Conservation (phyloP, 2,797 vertebrate species). For the Lithobates pipiens region DNA sequence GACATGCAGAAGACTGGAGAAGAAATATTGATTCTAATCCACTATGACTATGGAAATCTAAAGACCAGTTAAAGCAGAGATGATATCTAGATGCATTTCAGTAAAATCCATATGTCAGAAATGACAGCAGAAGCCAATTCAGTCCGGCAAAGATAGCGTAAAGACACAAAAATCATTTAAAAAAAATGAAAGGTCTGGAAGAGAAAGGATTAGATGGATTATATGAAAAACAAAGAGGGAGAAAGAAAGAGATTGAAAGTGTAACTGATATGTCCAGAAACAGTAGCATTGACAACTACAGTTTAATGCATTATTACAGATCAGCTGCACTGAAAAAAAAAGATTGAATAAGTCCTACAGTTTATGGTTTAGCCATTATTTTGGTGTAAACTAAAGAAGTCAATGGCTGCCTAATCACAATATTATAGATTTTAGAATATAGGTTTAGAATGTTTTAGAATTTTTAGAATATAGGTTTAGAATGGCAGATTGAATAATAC, state of each 20-base stretch:
- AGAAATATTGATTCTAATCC: slow-evolving; percentile 63
- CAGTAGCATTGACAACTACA: slow-evolving; percentile 21
- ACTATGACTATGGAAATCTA: slow-evolving; percentile 62
- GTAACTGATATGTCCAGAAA: slow-evolving; percentile 55
- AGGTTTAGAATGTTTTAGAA: too few relatives aligned
- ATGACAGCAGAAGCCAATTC: slow-evolving; percentile 63
- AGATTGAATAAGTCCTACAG: too few relatives aligned
- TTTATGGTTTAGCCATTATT: too few relatives aligned
- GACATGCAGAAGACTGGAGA: slow-evolving; percentile 53
- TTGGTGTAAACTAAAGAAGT: too few relatives aligned
- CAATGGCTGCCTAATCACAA: too few relatives aligned
- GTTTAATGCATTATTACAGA: slow-evolving; percentile 38
- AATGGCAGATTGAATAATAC: too few relatives aligned
- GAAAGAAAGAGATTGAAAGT: slow-evolving; percentile 56
- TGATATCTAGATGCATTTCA: slow-evolving; percentile 63
- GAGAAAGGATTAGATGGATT: slow-evolving; percentile 61
- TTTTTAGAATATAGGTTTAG: too few relatives aligned
- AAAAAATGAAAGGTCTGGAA: slow-evolving; percentile 57
- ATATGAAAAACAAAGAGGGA: slow-evolving; percentile 56
- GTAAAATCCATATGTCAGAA: slow-evolving; percentile 61
- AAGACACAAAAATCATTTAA: slow-evolving; percentile 60
- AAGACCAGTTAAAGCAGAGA: slow-evolving; percentile 62
- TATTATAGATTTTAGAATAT: too few relatives aligned
- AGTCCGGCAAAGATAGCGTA: slow-evolving; percentile 48
- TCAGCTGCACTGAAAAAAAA: slow-evolving; percentile 16